Evolutionary conservation across 1,140 invertebrate species (phyloP).

Genomic region (Cydia fagiglandana): DNA sequence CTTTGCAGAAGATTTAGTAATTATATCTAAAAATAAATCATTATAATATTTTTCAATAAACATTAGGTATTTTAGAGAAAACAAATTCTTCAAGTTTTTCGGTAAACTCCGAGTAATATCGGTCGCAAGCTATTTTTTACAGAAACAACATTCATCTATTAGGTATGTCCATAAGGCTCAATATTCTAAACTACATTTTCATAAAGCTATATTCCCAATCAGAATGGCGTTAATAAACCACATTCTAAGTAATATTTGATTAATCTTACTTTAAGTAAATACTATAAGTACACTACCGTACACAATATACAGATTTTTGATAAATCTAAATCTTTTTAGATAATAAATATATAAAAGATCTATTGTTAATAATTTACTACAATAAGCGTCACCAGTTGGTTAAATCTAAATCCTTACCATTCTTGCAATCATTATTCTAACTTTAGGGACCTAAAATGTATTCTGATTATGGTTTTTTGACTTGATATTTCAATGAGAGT

Average conservation of each 20-base stretch:
- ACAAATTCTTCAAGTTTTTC: neutral
- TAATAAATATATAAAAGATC: slow-evolving; percentile 73
- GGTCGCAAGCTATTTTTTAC: slow-evolving; percentile 43
- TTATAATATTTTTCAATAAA: too few species aligned
- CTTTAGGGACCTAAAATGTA: slow-evolving; percentile 57
- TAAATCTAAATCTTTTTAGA: slow-evolving; percentile 62
- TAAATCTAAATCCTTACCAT: slow-evolving; percentile 66
- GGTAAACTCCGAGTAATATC: neutral
- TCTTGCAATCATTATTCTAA: slow-evolving; percentile 53
- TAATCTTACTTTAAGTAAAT: slow-evolving; percentile 38
- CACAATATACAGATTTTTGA: slow-evolving; percentile 65
- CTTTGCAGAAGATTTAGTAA: neutral
- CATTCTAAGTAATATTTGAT: slow-evolving; percentile 43
- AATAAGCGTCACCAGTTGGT: slow-evolving; percentile 75
- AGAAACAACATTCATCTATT: slow-evolving; percentile 43
- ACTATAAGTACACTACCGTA: slow-evolving; percentile 60
- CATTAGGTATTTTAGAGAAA: too few species aligned
- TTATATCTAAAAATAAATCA: neutral
- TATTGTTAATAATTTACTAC: slow-evolving; percentile 70
- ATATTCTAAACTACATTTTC: slow-evolving; percentile 68
- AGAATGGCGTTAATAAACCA: slow-evolving; percentile 65
- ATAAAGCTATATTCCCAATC: slow-evolving; percentile 79
- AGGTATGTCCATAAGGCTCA: slow-evolving; percentile 50
- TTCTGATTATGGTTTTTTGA: slow-evolving; percentile 66
- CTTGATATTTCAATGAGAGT: slow-evolving; percentile 73